A percentile compares a stretch with the other conserved stretches of the same genome.
These are phyloP conservation scores for Kryptopterus vitreolus DNA, from an alignment of 2,797 vertebrate genomes.

Conservation along the genomic window DNA sequence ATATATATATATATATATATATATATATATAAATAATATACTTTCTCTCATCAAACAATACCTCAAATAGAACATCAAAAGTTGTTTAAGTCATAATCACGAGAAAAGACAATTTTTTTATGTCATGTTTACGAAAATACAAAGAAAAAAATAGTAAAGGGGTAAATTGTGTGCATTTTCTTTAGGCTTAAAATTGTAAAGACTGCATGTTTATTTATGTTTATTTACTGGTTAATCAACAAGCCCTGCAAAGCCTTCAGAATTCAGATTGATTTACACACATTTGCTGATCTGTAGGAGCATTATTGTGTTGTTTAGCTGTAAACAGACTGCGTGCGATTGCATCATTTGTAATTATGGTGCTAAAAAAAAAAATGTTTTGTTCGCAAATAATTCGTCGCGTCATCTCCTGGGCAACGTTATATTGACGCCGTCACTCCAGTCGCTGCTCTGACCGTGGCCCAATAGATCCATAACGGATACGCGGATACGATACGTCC, in stretches of 20 bases:
- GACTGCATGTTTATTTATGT: not conserved
- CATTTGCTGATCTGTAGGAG: not conserved
- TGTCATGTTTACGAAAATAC: no score
- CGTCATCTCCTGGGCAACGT: conserved; percentile 56
- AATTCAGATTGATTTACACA: not conserved
- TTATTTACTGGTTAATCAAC: not conserved
- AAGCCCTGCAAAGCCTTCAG: not conserved
- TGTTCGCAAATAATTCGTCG: not conserved
- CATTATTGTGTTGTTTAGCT: not conserved
- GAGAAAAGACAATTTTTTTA: no score
- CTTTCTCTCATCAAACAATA: no score
- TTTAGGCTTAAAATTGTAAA: not conserved
- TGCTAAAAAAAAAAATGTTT: not conserved
- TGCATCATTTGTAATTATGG: not conserved
- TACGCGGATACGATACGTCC: conserved; percentile 70
- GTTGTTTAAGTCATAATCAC: no score
- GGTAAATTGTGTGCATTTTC: not conserved
- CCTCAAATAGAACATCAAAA: no score
- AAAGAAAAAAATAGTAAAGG: no score
- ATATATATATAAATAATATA: no score
- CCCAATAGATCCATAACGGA: conserved; percentile 72
- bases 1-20: no score
- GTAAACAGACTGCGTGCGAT: not conserved
- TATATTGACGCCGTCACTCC: conserved; percentile 65
- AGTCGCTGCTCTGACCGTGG: conserved; percentile 70